Evolutionary conservation across 2,888 invertebrate species (phyloP), one percentile per base, ranked within the genome.

Genomic region (Omphaloscelis lunosa): DNA sequence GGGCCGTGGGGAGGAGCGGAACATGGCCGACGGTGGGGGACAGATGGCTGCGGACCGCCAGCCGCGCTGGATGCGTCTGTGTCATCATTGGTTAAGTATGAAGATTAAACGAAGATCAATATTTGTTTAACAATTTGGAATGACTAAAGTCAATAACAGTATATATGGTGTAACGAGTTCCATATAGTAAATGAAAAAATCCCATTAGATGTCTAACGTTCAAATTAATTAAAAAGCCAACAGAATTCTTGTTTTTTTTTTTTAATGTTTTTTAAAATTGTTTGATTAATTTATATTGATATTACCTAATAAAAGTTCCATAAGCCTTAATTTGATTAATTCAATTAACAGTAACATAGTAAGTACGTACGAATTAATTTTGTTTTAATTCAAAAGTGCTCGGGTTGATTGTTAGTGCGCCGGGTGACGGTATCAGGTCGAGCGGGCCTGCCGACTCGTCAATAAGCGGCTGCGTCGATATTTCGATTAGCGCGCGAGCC

Each of bases 401-500:
- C 39, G 71, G 61, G 77, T 85, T 77, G 75, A 68, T 27, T 72
- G 76, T 80, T 75, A 79, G 79, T 77, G 84, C 61, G 71, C 29
- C 58, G 72, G 59, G 63, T 68, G 63, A 61, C 82, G 66, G 63
- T 80, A 72, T 74, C 71, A 70, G 83, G 81, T 78, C 80, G 61
- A 51, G 59, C 56, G 78, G 71, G 66, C 79, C 81, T 74, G 81
- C 76, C 85, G 82, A 72, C 82, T 89, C 91, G 94, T 93, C 95
- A 94, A 95, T 95, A 94, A 94, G 91, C 93, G 92, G 87, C 85
- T 89, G 90, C 93, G 95, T 94, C 95, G 95, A 95, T 96, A 95
- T 95, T 95, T 95, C 96, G 96, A 96, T 96, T 96, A 96, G 96
- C 95, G 92, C 90, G 93, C 93, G 92, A 92, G 93, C 91, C 92